A percentile compares a stretch with the other conserved stretches of the same genome.
phyloP scores from a whole-genome alignment of 2,888 invertebrate genomes.

The Spodoptera littoralis region DNA sequence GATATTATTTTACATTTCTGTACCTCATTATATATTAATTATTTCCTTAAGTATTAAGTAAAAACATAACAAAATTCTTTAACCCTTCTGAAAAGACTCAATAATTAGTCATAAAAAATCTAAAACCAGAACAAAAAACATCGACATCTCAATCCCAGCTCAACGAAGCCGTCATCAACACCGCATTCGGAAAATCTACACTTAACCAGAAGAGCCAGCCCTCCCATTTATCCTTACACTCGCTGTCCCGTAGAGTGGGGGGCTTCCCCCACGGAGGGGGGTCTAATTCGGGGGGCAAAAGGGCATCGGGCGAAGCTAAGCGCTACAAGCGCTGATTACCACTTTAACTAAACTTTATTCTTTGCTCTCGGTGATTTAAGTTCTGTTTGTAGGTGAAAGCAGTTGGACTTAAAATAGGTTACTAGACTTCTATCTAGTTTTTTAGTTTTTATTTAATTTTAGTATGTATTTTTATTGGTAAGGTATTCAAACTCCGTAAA shows the following conservation, averaged over 20 bases:
- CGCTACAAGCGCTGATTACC: slow-evolving; percentile 77
- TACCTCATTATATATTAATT: too few relatives aligned
- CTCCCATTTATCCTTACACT: slow-evolving; percentile 89
- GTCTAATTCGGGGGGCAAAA: slow-evolving; percentile 81
- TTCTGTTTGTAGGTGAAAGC: slow-evolving; percentile 61
- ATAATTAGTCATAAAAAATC: neutral
- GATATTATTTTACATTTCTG: too few relatives aligned
- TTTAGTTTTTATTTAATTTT: neutral
- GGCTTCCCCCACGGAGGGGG: slow-evolving; percentile 54
- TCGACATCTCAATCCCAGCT: slow-evolving; percentile 64
- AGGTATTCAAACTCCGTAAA: too few relatives aligned
- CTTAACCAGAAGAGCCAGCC: slow-evolving; percentile 89
- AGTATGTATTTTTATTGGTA: too few relatives aligned
- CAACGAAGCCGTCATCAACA: slow-evolving; percentile 86
- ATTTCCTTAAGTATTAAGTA: too few relatives aligned
- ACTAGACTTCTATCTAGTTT: slow-evolving; percentile 5
- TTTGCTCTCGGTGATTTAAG: slow-evolving; percentile 69
- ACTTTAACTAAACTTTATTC: slow-evolving; percentile 64
- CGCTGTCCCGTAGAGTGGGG: slow-evolving; percentile 80
- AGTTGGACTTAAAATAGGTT: slow-evolving; percentile 38
- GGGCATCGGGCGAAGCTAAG: slow-evolving; percentile 82
- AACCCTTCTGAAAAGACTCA: neutral
- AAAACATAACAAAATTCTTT: too few relatives aligned
- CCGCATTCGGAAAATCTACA: slow-evolving; percentile 89
- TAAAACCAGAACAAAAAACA: slow-evolving; percentile 32